Percentiles rank a stretch among this genome's conserved stretches.
phyloP scores from a whole-genome alignment of 1,140 invertebrate genomes.

The Anagrus nilaparvatae region DNA sequence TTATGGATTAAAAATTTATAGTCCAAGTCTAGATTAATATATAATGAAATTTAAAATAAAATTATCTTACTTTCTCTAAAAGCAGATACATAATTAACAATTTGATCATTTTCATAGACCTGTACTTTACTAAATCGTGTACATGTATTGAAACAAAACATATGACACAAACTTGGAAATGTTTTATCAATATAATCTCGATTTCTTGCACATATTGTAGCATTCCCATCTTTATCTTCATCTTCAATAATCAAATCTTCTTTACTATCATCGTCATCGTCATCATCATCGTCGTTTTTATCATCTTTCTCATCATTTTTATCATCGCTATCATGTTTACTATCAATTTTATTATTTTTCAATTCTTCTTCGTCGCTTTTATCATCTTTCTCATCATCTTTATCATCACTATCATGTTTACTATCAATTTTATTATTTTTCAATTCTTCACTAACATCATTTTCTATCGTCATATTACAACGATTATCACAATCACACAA shows the following conservation, averaged over 20 bases:
- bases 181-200: conserved; percentile 29
- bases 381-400: too few relatives aligned
- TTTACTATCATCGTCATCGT: conserved; percentile 7
- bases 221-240: conserved; percentile 25
- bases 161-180: conserved; percentile 35
- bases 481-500: conserved; percentile 30
- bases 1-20: too few relatives aligned
- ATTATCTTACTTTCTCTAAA: conserved; percentile 32
- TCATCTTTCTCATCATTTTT: too few relatives aligned
- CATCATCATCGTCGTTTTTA: conserved; percentile 15
- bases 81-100: conserved; percentile 18
- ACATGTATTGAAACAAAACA: conserved; percentile 34
- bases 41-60: too few relatives aligned
- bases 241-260: too few relatives aligned
- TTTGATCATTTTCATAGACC: conserved; percentile 14
- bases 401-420: too few relatives aligned
- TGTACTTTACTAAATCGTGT: conserved; percentile 21
- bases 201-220: conserved; percentile 33
- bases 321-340: too few relatives aligned
- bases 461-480: conserved; percentile 25
- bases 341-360: too few relatives aligned
- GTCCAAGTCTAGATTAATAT: too few relatives aligned
- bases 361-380: too few relatives aligned
- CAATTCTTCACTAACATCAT: too few relatives aligned
- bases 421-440: too few relatives aligned